These are phyloP conservation scores for Anodontia alba DNA, from an alignment of 2,888 invertebrate genomes.

Conservation along the genomic window DNA sequence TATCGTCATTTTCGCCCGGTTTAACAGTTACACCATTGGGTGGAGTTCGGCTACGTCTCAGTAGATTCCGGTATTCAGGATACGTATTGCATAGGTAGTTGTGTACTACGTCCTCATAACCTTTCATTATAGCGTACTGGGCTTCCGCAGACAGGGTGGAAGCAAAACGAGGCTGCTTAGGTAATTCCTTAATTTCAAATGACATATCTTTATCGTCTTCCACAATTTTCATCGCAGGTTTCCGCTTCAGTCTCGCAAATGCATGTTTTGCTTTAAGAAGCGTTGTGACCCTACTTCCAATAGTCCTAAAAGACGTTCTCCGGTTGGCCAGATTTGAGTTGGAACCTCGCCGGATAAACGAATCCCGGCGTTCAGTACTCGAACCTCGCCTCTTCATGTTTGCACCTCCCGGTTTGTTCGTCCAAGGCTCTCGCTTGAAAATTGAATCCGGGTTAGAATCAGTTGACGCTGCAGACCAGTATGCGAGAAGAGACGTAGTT, in stretches of 20 bases:
- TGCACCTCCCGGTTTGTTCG: neutral
- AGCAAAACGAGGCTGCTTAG: constrained; percentile 77
- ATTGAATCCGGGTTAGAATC: neutral
- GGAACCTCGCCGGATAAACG: neutral
- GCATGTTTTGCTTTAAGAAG: constrained; percentile 62
- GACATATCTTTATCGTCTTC: constrained; percentile 43
- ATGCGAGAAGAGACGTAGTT: neutral
- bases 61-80: constrained; percentile 65
- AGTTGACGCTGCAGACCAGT: neutral
- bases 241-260: constrained; percentile 45
- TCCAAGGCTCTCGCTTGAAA: neutral
- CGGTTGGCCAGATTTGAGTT: constrained; percentile 13
- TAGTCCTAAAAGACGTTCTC: constrained; percentile 42
- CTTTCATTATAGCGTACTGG: constrained; percentile 82
- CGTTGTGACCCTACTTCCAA: constrained; percentile 61
- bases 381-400: neutral
- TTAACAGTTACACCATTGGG: constrained; percentile 39
- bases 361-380: neutral
- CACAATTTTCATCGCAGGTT: constrained; percentile 27
- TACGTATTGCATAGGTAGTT: constrained; percentile 61
- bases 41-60: constrained; percentile 73
- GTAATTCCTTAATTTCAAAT: constrained; percentile 70
- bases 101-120: constrained; percentile 81
- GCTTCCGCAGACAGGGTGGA: constrained; percentile 81
- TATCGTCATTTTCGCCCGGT: neutral